Conservation (phyloP, 2,888 invertebrate genomes). For the Eilema caniola region DNA sequence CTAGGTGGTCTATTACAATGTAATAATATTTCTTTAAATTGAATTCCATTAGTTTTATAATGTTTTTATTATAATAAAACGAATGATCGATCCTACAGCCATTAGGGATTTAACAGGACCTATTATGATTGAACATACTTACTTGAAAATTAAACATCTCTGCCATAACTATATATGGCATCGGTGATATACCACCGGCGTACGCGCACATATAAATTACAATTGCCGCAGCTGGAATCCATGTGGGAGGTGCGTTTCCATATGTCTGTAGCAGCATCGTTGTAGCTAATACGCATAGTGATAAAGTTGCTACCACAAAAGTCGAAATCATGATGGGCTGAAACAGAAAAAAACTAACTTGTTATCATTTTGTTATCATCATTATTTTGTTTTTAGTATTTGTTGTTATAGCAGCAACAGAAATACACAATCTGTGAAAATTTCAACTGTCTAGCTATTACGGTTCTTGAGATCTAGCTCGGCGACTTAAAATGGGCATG, state of each 20-base stretch:
- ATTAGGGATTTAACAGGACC: background rate
- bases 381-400: too few species aligned
- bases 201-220: slow-evolving; percentile 54
- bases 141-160: slow-evolving; percentile 71
- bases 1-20: too few species aligned
- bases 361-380: too few species aligned
- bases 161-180: slow-evolving; percentile 65
- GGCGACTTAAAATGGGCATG: too few species aligned
- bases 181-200: slow-evolving; percentile 60
- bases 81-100: too few species aligned
- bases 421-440: too few species aligned
- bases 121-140: slow-evolving; percentile 20
- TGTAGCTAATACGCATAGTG: slow-evolving; percentile 53
- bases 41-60: too few species aligned
- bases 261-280: slow-evolving; percentile 52
- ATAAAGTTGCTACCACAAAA: slow-evolving; percentile 43
- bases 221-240: slow-evolving; percentile 59
- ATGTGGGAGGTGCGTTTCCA: slow-evolving; percentile 53
- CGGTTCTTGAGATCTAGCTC: too few species aligned
- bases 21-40: too few species aligned
- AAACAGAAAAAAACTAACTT: slow-evolving; percentile 16
- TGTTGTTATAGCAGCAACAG: too few species aligned
- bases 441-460: too few species aligned
- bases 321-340: slow-evolving; percentile 55
- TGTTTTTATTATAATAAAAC: too few species aligned